Conservation (phyloP, 1,140 invertebrate species). For the Diorhabda elongata region DNA sequence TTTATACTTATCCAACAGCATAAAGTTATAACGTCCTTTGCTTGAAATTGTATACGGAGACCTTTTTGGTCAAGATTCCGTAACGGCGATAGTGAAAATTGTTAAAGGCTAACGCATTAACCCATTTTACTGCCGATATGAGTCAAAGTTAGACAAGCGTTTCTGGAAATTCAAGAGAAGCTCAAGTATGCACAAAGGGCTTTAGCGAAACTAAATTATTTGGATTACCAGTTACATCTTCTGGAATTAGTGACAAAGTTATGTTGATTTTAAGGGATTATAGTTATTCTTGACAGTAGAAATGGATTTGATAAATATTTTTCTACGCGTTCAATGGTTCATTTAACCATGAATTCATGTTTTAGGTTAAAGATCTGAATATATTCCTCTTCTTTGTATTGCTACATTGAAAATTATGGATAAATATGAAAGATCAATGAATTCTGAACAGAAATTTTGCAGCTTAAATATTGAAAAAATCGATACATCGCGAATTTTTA, state of each 20-base stretch:
- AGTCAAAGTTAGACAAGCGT: neutral
- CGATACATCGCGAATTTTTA: too few species aligned
- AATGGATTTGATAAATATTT: too few species aligned
- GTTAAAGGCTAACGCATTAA: neutral
- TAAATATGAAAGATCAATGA: too few species aligned
- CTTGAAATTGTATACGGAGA: neutral
- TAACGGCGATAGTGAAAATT: neutral
- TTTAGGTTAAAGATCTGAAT: too few species aligned
- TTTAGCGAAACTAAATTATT: neutral
- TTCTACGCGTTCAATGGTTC: too few species aligned
- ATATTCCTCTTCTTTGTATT: too few species aligned
- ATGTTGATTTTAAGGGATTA: too few species aligned
- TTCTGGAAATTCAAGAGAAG: neutral
- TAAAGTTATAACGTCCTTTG: neutral
- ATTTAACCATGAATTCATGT: too few species aligned
- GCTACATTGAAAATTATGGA: too few species aligned
- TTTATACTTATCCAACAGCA: neutral
- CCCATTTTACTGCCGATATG: neutral
- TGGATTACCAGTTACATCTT: neutral
- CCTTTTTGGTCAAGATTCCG: slow-evolving; percentile 1
- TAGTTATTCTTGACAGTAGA: too few species aligned
- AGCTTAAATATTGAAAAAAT: too few species aligned
- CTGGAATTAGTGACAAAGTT: neutral
- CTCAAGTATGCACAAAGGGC: neutral
- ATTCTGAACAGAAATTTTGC: too few species aligned